A percentile compares a stretch with the other conserved stretches of the same genome.
phyloP scores from a whole-genome alignment of 1,140 invertebrate genomes.

The Drosophila mauritiana region DNA sequence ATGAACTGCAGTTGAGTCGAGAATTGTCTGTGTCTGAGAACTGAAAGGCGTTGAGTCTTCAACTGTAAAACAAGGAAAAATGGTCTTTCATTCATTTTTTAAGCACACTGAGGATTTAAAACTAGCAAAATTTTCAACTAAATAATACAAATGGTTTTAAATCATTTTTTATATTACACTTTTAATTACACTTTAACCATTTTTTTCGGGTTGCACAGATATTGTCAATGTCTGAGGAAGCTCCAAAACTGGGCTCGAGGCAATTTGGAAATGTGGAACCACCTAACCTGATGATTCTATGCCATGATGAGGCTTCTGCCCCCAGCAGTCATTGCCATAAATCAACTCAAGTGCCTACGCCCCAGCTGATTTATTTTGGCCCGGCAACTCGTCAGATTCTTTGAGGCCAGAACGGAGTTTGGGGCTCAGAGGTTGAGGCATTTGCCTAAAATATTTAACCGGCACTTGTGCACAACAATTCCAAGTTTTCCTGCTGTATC shows the following conservation, averaged over 20 bases:
- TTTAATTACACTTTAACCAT: neutral
- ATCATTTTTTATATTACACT: neutral
- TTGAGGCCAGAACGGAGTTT: neutral
- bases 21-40: conserved; percentile 4
- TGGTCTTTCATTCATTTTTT: neutral
- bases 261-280: conserved; percentile 43
- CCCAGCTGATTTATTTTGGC: conserved; percentile 78
- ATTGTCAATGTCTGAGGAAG: conserved; percentile 31
- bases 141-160: neutral
- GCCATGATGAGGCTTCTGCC: conserved; percentile 32
- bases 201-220: neutral
- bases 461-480: conserved; percentile 79
- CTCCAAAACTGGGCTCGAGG: conserved; percentile 35
- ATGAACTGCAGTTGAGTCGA: conserved; percentile 58
- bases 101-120: neutral
- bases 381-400: conserved; percentile 52
- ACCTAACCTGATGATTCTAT: conserved; percentile 58
- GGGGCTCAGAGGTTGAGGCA: conserved; percentile 23
- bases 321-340: conserved; percentile 61
- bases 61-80: conserved; percentile 55
- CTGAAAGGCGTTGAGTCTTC: conserved; percentile 34
- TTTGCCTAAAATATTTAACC: conserved; percentile 82
- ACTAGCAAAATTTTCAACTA: accelerated
- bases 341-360: conserved; percentile 82
- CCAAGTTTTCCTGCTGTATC: conserved; percentile 46